phyloP scores from a whole-genome alignment of 2,888 invertebrate genomes.

The Dolomedes plantarius region DNA sequence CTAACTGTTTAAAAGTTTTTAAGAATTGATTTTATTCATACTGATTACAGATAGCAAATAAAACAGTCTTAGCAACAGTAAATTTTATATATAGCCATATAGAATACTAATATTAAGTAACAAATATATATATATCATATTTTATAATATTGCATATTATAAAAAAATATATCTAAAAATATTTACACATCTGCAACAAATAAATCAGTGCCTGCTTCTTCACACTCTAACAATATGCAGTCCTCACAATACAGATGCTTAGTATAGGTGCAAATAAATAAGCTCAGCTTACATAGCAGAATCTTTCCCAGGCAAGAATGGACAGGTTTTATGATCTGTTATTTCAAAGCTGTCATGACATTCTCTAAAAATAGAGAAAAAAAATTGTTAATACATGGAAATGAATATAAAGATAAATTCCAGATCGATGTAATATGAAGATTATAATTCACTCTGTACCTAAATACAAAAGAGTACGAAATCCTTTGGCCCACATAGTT shows the following conservation, averaged over 20 bases:
- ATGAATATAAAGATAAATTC: too few species aligned
- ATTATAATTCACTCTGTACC: too few species aligned
- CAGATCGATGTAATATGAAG: too few species aligned
- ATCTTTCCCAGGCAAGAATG: slow-evolving; percentile 48
- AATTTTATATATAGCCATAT: too few species aligned
- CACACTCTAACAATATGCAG: not conserved
- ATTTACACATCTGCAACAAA: not conserved
- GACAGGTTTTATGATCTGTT: slow-evolving; percentile 67
- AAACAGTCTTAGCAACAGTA: too few species aligned
- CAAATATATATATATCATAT: not conserved
- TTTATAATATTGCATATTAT: not conserved
- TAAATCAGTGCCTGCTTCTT: too few species aligned
- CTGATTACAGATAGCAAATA: too few species aligned
- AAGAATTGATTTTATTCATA: too few species aligned
- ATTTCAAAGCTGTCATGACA: slow-evolving; percentile 72
- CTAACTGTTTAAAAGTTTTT: too few species aligned
- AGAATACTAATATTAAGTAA: not conserved
- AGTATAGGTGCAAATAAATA: not conserved
- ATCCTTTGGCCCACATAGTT: too few species aligned
- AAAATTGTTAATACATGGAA: too few species aligned
- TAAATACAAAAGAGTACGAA: too few species aligned
- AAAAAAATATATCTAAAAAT: not conserved
- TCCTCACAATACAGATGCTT: not conserved
- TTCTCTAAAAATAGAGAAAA: slow-evolving; percentile 60
- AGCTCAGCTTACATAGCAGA: slow-evolving; percentile 22